These are phyloP conservation scores for Sylvilagus bachmani DNA, from an alignment of 2,113 vertebrate genomes.

Conservation along the genomic window DNA sequence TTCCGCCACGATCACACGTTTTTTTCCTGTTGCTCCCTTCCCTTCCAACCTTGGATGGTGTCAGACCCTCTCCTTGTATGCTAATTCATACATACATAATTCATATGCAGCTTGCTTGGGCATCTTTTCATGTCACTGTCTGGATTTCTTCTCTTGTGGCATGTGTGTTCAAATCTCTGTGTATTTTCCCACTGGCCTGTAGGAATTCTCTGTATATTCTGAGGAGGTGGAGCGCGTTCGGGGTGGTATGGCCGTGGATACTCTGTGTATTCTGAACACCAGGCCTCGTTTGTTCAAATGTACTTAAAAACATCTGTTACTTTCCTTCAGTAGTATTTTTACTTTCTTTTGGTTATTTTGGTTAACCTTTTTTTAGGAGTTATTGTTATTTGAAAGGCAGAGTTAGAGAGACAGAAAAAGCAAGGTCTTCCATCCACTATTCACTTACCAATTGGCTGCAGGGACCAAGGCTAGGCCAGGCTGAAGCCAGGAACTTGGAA, in stretches of 20 bases:
- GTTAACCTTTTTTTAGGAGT: neutral
- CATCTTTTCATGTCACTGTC: neutral
- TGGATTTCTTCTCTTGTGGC: constrained; percentile 22
- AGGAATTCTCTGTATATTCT: neutral
- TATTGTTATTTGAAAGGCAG: too few relatives aligned
- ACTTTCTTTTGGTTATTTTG: constrained; percentile 31
- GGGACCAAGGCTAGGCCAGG: too few relatives aligned
- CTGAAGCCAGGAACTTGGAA: too few relatives aligned
- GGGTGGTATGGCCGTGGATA: too few relatives aligned
- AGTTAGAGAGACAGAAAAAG: too few relatives aligned
- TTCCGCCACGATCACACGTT: neutral
- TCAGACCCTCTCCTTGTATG: neutral
- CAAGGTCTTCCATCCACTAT: too few relatives aligned
- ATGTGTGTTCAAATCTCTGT: neutral
- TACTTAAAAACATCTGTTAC: neutral
- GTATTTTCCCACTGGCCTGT: neutral
- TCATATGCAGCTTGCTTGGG: neutral
- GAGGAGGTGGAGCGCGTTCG: too few relatives aligned
- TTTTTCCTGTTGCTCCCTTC: neutral
- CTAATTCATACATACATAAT: too few relatives aligned
- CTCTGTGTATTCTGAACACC: neutral
- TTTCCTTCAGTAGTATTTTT: neutral
- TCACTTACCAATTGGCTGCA: too few relatives aligned
- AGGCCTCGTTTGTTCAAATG: neutral
- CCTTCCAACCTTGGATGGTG: constrained; percentile 7